Evolutionary conservation across 2,113 vertebrate genomes (phyloP).

Genomic region (Onychorhynchus coronatus): DNA sequence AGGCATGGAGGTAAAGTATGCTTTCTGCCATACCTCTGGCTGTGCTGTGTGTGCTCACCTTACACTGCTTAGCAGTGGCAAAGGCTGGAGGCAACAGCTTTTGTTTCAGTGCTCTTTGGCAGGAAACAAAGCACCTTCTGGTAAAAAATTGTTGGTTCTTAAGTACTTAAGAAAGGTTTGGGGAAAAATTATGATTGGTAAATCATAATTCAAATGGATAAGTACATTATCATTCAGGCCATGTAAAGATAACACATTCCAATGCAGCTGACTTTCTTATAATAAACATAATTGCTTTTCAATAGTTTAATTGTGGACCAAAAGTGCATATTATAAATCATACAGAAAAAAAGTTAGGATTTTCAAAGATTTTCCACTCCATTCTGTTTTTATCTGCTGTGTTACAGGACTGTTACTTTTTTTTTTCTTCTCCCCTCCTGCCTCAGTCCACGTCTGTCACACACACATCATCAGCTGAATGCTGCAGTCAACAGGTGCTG

Average conservation of each 20-base stretch:
- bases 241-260: background rate
- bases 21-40: conserved; percentile 51
- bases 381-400: background rate
- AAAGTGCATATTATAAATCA: background rate
- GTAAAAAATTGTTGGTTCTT: background rate
- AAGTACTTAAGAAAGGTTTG: background rate
- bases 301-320: background rate
- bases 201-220: background rate
- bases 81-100: conserved; percentile 62
- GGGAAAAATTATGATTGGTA: background rate
- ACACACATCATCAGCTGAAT: accelerated
- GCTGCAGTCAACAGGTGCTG: background rate
- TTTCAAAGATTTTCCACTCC: background rate
- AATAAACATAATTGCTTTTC: background rate
- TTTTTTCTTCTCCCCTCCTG: background rate
- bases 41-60: conserved; percentile 67
- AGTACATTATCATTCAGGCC: background rate
- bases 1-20: conserved; percentile 65
- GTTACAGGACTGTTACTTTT: background rate
- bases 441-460: background rate
- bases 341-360: background rate
- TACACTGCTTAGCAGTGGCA: conserved; percentile 68
- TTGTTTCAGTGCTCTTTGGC: conserved; percentile 67
- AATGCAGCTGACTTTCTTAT: background rate
- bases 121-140: conserved; percentile 37